phyloP scores from a whole-genome alignment of 2,113 vertebrate species.

The Mus pahari region DNA sequence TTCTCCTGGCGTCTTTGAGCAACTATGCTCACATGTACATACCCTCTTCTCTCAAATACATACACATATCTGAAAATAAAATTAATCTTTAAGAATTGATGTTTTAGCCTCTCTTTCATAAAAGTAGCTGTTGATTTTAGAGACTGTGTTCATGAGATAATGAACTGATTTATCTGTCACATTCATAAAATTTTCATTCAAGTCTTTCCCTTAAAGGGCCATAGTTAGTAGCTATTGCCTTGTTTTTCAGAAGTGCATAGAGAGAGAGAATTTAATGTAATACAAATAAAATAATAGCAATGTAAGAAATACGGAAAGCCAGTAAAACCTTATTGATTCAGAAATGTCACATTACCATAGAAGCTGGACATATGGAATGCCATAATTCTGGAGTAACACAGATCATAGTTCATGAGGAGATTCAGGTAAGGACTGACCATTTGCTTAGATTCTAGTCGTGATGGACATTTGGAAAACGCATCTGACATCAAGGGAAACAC shows the following conservation, averaged over 20 bases:
- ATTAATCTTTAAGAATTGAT: no score
- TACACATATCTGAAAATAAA: no score
- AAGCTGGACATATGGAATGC: background rate
- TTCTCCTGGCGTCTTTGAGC: no score
- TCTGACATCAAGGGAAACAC: background rate
- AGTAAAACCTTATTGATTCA: background rate
- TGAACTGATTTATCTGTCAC: no score
- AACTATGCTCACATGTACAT: no score
- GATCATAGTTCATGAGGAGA: background rate
- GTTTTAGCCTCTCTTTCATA: no score
- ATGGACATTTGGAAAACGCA: background rate
- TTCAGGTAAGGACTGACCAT: background rate
- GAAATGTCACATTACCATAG: background rate
- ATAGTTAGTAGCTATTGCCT: background rate
- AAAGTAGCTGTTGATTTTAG: no score
- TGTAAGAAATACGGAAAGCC: background rate
- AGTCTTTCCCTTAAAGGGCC: background rate
- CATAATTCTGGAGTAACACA: background rate
- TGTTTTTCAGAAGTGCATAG: background rate
- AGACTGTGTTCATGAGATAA: no score
- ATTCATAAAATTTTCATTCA: no score
- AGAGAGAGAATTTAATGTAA: background rate
- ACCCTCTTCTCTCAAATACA: no score
- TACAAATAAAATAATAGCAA: background rate
- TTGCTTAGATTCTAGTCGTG: background rate